A percentile compares a stretch with the other conserved stretches of the same genome.
phyloP scores from a whole-genome alignment of 2,797 vertebrate species.

The Brachyalestes nurse region DNA sequence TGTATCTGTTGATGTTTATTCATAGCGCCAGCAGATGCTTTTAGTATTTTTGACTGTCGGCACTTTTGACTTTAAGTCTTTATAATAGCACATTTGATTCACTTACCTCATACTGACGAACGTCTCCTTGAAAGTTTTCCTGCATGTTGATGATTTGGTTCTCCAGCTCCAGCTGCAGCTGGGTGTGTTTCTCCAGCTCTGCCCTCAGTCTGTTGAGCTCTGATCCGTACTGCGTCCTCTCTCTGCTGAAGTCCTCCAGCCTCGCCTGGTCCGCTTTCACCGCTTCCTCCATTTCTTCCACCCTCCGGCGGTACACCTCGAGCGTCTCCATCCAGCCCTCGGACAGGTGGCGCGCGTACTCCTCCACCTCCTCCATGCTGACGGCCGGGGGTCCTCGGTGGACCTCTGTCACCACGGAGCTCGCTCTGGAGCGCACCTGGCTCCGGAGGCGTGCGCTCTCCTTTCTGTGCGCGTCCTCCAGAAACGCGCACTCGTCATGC shows the following conservation, averaged over 20 bases:
- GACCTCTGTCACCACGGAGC: conserved; percentile 65
- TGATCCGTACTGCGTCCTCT: conserved; percentile 78
- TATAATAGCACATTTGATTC: background rate
- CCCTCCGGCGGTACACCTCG: conserved; percentile 84
- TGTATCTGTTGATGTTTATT: background rate
- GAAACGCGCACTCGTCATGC: conserved; percentile 72
- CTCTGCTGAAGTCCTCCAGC: conserved; percentile 80
- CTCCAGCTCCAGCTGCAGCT: conserved; percentile 81
- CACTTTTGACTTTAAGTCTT: background rate
- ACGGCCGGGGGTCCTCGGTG: conserved; percentile 66
- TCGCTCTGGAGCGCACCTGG: conserved; percentile 69
- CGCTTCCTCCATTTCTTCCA: conserved; percentile 84
- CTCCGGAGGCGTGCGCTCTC: conserved; percentile 74
- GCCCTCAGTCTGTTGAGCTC: conserved; percentile 80
- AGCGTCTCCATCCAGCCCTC: conserved; percentile 85
- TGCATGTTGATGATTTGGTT: conserved; percentile 82
- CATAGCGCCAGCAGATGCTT: background rate
- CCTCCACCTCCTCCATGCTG: conserved; percentile 79
- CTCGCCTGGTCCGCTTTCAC: conserved; percentile 76
- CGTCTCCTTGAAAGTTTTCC: conserved; percentile 77
- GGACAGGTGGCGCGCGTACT: conserved; percentile 79
- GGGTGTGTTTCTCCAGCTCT: conserved; percentile 79
- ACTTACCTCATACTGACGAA: conserved; percentile 85
- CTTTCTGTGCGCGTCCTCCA: conserved; percentile 81
- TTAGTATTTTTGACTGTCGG: background rate